Evolutionary conservation across 2,113 vertebrate genomes (phyloP).

Genomic region (Salvelinus alpinus): DNA sequence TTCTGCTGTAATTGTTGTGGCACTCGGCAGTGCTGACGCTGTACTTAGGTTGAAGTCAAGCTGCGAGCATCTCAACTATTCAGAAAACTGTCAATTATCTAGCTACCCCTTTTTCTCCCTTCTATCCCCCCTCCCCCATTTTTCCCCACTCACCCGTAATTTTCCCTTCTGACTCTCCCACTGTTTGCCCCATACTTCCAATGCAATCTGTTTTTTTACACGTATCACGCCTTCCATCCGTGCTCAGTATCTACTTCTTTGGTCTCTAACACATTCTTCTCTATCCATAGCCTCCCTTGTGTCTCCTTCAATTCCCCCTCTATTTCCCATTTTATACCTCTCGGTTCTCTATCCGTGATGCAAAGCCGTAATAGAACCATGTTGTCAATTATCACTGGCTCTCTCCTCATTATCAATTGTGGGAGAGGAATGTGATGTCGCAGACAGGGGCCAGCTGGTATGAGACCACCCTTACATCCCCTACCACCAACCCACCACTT

Average conservation of each 20-base stretch:
- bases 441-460: not conserved
- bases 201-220: no score
- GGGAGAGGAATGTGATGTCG: not conserved
- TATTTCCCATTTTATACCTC: no score
- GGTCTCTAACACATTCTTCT: no score
- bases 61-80: conserved; percentile 18
- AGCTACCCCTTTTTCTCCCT: conserved; percentile 20
- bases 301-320: no score
- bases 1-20: conserved; percentile 43
- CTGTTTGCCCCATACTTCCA: no score
- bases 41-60: conserved; percentile 32
- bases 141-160: not conserved
- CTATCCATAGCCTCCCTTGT: no score
- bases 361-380: conserved; percentile 12
- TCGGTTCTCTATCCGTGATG: conserved; percentile 43
- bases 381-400: conserved; percentile 30
- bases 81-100: conserved; percentile 16
- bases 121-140: not conserved
- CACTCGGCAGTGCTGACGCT: conserved; percentile 26
- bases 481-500: not conserved
- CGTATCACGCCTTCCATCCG: no score
- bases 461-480: not conserved
- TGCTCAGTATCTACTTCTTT: no score
- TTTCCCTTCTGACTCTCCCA: conserved; percentile 10
- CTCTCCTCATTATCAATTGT: conserved; percentile 39